phyloP scores from a whole-genome alignment of 2,888 invertebrate genomes.

The Parnassius glacialis region DNA sequence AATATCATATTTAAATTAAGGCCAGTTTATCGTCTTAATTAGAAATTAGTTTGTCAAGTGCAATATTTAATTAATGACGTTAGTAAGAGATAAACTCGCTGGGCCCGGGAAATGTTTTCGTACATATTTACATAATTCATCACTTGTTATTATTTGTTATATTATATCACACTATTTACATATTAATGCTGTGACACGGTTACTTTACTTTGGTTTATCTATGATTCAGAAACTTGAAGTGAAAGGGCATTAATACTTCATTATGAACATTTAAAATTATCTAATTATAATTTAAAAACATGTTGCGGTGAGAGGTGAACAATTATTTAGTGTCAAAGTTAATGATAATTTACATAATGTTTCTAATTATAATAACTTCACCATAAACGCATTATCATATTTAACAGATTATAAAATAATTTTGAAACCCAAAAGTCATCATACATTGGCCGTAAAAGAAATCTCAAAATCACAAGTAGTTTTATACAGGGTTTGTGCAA shows the following conservation, averaged over 20 bases:
- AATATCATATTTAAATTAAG: not conserved
- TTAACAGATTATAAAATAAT: too few species aligned
- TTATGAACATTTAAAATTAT: constrained; percentile 3
- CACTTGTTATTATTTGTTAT: constrained; percentile 19
- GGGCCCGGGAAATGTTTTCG: not conserved
- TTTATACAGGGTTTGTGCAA: too few species aligned
- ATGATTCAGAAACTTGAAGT: not conserved
- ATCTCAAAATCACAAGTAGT: too few species aligned
- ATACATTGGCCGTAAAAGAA: too few species aligned
- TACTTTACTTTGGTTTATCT: constrained; percentile 7
- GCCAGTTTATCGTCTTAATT: not conserved
- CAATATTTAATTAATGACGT: not conserved
- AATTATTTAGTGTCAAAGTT: not conserved
- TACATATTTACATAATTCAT: constrained; percentile 5
- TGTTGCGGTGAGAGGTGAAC: not conserved
- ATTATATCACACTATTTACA: constrained; percentile 10
- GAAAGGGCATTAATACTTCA: constrained; percentile 6
- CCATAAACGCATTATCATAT: not conserved
- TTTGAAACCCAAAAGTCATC: too few species aligned
- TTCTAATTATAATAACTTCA: not conserved
- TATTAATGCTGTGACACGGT: constrained; percentile 12
- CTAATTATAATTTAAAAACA: not conserved
- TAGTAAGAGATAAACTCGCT: constrained; percentile 8
- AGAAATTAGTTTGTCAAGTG: not conserved
- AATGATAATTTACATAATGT: constrained; percentile 3